These are phyloP conservation scores for Psammodynastes pulverulentus DNA, from an alignment of 2,113 vertebrate species.

Conservation along the genomic window DNA sequence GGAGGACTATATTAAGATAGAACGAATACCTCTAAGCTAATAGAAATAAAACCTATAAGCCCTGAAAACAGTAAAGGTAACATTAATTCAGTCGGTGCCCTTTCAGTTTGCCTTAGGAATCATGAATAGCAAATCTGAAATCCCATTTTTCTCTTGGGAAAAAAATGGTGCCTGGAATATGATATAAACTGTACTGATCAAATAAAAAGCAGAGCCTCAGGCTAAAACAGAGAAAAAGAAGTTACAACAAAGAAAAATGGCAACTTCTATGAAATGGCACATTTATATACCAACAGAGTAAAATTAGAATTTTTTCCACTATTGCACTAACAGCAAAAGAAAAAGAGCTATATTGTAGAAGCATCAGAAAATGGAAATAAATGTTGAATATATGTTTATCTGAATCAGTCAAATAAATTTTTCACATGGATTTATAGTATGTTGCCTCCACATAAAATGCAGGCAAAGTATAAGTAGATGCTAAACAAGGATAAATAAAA, in stretches of 20 bases:
- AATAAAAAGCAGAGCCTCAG: slow-evolving; percentile 72
- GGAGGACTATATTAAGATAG: slow-evolving; percentile 53
- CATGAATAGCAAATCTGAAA: slow-evolving; percentile 73
- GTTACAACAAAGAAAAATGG: slow-evolving; percentile 78
- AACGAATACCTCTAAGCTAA: slow-evolving; percentile 57
- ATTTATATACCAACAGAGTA: slow-evolving; percentile 69
- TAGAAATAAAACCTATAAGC: slow-evolving; percentile 72
- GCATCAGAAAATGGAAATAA: slow-evolving; percentile 49
- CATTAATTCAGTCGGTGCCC: slow-evolving; percentile 70
- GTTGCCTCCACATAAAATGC: slow-evolving; percentile 35
- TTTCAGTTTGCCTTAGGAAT: slow-evolving; percentile 70
- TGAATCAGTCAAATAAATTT: slow-evolving; percentile 44
- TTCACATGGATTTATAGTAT: slow-evolving; percentile 16
- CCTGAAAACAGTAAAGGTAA: slow-evolving; percentile 63
- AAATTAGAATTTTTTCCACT: slow-evolving; percentile 68
- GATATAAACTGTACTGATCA: slow-evolving; percentile 78
- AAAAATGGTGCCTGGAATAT: slow-evolving; percentile 71
- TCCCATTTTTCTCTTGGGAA: slow-evolving; percentile 72
- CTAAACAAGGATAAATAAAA: slow-evolving; percentile 26
- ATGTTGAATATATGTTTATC: slow-evolving; percentile 57
- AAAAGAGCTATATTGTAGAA: slow-evolving; percentile 61
- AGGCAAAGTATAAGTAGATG: not conserved
- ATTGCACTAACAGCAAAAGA: slow-evolving; percentile 62
- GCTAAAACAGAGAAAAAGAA: slow-evolving; percentile 73
- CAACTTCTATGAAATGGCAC: slow-evolving; percentile 73